Percentiles rank a stretch among this genome's conserved stretches.
These are phyloP conservation scores for Cremastobaeus sp. DNA, from an alignment of 2,888 invertebrate genomes.

Conservation along the genomic window DNA sequence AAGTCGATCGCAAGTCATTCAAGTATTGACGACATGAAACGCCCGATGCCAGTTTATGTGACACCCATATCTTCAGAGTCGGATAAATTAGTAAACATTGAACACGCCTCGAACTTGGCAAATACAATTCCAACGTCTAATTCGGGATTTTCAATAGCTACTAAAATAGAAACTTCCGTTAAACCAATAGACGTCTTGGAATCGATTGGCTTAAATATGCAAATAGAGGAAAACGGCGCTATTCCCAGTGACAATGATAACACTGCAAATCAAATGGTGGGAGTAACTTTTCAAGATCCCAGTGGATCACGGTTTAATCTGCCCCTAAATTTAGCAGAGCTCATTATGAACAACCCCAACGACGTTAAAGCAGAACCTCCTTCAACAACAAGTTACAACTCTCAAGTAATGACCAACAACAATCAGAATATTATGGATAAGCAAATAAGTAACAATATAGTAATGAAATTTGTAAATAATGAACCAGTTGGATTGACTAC, in stretches of 20 bases:
- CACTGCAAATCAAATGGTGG: conserved; percentile 23
- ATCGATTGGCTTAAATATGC: conserved; percentile 76
- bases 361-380: conserved; percentile 10
- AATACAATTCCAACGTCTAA: conserved; percentile 30
- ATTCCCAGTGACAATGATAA: conserved; percentile 18
- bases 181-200: conserved; percentile 76
- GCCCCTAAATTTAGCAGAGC: conserved; percentile 25
- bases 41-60: conserved; percentile 66
- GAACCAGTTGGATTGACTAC: conserved; percentile 58
- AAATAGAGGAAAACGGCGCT: background rate
- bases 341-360: background rate
- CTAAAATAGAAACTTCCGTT: conserved; percentile 67
- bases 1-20: conserved; percentile 37
- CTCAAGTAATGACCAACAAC: conserved; percentile 7
- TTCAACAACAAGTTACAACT: background rate
- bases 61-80: conserved; percentile 66
- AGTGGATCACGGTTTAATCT: conserved; percentile 26
- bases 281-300: conserved; percentile 10
- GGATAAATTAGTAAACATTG: conserved; percentile 28
- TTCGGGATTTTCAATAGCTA: conserved; percentile 38
- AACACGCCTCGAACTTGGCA: conserved; percentile 21
- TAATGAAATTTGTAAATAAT: conserved; percentile 27
- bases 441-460: conserved; percentile 13
- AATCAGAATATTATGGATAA: conserved; percentile 36
- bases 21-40: conserved; percentile 42